Evolutionary conservation across 2,797 vertebrate genomes (phyloP), one percentile per base, ranked within the genome.

Genomic region (Helicolenus hilgendorfi): DNA sequence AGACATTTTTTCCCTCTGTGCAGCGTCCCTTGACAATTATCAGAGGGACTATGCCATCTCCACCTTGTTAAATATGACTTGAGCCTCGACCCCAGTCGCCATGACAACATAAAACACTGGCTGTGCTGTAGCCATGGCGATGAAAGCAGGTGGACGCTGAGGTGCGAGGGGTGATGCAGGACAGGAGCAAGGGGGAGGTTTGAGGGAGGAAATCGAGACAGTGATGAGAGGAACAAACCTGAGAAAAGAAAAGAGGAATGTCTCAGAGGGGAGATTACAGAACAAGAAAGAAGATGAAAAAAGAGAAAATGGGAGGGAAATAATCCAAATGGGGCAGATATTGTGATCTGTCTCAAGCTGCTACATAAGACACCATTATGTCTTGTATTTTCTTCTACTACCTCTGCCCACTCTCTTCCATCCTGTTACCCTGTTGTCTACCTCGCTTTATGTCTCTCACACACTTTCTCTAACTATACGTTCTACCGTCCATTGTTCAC

Each of bases 81-180:
- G 71, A 91, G 88, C 70, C 87, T 92, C 68, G 59, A 91, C 86
- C 89, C 24, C 9, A 49, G 81, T 95, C 76, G 2, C 91, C 86
- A 92, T 92, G 85, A 73, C 91, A 79, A 93, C 90, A 72, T 69
- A 41, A 79, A 91, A 88, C 86, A 90, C 76, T 79, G 65, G 74
- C 83, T 84, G 55, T 72, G 69, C 77, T 58, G 92, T 93, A 89
- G 73, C 72, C 88, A 90, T 89, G 86, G 85, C 31, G 77, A 95
- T 91, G 83, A 89, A 88, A 91, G 90, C 78, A 88, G 72, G 77
- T 88, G 81, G 79, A 88, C 35, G 24, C 79, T 45, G 84, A 85
- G 76, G 73, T 89, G 65, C 5, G 20, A 80, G 41, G 68, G 58
- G 26, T 80, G 60, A 90, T 31, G 55, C 64, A 83, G 81, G 69